A percentile compares a stretch with the other conserved stretches of the same genome.
Conservation (phyloP, 2,888 invertebrate genomes). For the Escarpia spicata region DNA sequence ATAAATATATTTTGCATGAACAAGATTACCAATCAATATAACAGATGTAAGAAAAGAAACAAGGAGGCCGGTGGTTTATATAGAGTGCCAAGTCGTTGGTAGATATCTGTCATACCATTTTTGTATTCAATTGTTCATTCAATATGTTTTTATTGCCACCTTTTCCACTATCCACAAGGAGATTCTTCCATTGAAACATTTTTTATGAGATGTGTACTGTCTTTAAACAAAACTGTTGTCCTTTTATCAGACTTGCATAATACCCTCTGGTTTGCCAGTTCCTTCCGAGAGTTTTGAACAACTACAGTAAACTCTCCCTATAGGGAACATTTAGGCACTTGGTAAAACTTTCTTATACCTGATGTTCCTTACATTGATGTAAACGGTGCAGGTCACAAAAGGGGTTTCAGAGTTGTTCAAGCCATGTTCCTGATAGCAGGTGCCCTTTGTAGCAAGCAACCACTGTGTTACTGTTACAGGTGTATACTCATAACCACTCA, state of each 20-base stretch:
- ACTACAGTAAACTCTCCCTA: neutral
- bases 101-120: neutral
- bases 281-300: neutral
- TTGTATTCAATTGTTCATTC: neutral
- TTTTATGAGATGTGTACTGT: neutral
- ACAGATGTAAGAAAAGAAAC: neutral
- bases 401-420: too few relatives aligned
- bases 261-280: neutral
- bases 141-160: neutral
- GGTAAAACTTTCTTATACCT: too few relatives aligned
- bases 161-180: neutral
- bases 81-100: neutral
- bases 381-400: too few relatives aligned
- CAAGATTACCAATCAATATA: neutral
- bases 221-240: neutral
- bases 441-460: neutral
- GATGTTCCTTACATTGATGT: too few relatives aligned
- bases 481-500: neutral
- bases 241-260: neutral
- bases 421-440: too few relatives aligned
- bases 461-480: too few relatives aligned
- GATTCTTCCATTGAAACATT: neutral
- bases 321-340: neutral
- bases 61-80: neutral
- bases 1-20: neutral